phyloP scores from a whole-genome alignment of 2,888 invertebrate species.

The Acrobasis repandana region DNA sequence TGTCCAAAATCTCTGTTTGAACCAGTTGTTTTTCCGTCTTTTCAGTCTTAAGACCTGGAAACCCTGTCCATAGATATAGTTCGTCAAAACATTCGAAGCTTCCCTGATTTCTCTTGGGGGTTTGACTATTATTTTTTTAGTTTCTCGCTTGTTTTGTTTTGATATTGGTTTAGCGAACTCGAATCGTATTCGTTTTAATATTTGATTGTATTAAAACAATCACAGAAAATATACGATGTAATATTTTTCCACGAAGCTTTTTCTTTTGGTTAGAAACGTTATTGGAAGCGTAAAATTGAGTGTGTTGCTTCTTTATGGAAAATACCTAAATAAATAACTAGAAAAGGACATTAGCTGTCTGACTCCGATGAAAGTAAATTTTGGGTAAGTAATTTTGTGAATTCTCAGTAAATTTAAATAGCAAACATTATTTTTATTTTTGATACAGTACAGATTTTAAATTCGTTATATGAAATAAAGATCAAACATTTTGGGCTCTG shows the following conservation, averaged over 20 bases:
- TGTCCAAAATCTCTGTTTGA: too few relatives aligned
- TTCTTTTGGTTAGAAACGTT: neutral
- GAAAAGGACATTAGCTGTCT: neutral
- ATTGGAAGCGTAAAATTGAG: neutral
- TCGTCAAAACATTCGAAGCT: conserved; percentile 15
- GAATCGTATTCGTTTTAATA: conserved; percentile 14
- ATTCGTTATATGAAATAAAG: too few relatives aligned
- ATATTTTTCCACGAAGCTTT: conserved; percentile 3
- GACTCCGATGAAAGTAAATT: neutral
- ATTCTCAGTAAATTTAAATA: too few relatives aligned
- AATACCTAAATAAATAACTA: neutral
- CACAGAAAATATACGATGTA: conserved; percentile 8
- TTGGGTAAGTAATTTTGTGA: too few relatives aligned
- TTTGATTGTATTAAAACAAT: conserved; percentile 18
- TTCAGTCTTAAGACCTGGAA: too few relatives aligned
- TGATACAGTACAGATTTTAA: too few relatives aligned
- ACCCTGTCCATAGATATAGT: conserved; percentile 7
- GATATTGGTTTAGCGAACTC: conserved; percentile 19
- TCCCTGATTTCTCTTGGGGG: conserved; percentile 15
- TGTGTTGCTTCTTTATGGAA: neutral
- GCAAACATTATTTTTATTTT: too few relatives aligned
- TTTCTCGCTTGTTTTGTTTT: conserved; percentile 17
- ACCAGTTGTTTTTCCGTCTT: too few relatives aligned
- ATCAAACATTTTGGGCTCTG: too few relatives aligned
- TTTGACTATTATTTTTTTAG: conserved; percentile 18